Conservation (phyloP, 2,113 vertebrate species). For the Columba janthina region DNA sequence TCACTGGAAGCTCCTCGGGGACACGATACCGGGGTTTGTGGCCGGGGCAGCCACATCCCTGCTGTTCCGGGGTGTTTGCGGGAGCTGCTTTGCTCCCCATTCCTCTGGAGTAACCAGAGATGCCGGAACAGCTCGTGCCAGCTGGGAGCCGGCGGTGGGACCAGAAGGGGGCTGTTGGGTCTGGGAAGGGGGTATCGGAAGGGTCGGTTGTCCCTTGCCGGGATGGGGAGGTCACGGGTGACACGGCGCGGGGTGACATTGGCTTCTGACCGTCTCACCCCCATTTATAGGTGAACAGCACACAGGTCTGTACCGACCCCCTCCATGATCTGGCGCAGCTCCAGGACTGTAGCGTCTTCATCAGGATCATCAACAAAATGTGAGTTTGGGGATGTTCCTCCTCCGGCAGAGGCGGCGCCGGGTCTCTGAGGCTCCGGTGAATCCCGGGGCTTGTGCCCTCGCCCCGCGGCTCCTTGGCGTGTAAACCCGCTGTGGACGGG, state of each 20-base stretch:
- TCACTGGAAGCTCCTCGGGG: fast-evolving
- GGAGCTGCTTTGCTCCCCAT: not conserved
- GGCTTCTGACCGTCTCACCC: not conserved
- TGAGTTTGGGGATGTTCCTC: constrained; percentile 73
- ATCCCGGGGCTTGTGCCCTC: not conserved
- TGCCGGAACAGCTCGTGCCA: not conserved
- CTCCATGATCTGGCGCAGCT: constrained; percentile 71
- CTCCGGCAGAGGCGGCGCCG: not conserved
- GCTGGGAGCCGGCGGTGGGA: not conserved
- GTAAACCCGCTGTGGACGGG: fast-evolving
- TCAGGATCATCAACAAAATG: constrained; percentile 81
- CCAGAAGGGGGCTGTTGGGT: not conserved
- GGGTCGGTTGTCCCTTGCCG: not conserved
- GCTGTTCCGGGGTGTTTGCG: not conserved
- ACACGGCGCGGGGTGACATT: fast-evolving
- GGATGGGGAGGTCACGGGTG: not conserved
- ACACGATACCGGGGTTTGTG: fast-evolving
- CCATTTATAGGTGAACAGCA: constrained; percentile 79
- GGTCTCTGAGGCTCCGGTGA: not conserved
- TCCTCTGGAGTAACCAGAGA: not conserved
- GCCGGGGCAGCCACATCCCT: not conserved
- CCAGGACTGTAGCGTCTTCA: constrained; percentile 78
- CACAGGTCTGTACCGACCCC: constrained; percentile 62
- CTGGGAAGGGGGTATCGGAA: too few species aligned
- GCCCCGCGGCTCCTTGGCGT: fast-evolving